Evolutionary conservation across 2,113 vertebrate species (phyloP).

Genomic region (Glareola pratincola): DNA sequence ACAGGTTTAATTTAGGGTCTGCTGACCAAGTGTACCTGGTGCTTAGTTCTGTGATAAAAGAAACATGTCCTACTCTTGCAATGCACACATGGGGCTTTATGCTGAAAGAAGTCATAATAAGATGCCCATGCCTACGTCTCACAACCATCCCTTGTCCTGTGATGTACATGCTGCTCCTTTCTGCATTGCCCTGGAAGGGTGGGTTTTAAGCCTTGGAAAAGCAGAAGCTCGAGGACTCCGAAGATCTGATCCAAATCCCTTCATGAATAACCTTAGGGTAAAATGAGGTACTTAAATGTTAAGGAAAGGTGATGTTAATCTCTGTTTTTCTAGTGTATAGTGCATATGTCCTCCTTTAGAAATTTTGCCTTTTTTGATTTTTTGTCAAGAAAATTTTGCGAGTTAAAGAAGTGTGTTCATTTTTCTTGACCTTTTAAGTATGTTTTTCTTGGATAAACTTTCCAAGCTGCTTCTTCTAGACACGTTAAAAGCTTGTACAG

Average conservation of each 20-base stretch:
- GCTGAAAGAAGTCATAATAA: neutral
- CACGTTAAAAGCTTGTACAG: neutral
- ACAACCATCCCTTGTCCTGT: no score
- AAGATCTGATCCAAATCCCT: neutral
- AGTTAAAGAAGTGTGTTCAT: neutral
- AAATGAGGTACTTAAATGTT: neutral
- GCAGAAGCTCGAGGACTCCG: neutral
- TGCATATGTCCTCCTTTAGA: neutral
- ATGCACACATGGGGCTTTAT: neutral
- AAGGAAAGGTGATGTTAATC: neutral
- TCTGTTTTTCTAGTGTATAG: neutral
- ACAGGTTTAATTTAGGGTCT: neutral
- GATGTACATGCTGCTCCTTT: neutral
- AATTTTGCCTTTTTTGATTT: neutral
- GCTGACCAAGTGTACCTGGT: neutral
- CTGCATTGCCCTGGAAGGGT: neutral
- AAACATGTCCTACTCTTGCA: neutral
- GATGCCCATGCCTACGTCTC: neutral
- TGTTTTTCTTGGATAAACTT: neutral
- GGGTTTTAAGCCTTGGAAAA: neutral
- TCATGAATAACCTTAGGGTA: neutral
- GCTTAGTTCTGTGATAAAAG: neutral
- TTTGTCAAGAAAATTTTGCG: neutral
- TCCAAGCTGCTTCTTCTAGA: neutral
- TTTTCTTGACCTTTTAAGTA: neutral